These are phyloP conservation scores for Eleutherodactylus coqui DNA, from an alignment of 2,797 vertebrate genomes.

Conservation along the genomic window DNA sequence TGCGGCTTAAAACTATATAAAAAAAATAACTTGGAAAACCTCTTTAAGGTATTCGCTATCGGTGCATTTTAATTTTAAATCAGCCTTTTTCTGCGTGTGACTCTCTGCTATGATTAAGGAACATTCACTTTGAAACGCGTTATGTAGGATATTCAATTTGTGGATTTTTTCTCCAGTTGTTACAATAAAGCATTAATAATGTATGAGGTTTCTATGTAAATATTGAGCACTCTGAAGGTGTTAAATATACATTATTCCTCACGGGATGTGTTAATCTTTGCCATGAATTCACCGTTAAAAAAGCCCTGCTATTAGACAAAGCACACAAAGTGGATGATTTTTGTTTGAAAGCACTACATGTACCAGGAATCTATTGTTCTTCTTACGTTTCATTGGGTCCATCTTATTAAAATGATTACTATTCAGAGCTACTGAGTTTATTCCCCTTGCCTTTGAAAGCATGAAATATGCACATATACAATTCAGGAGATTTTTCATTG, in stretches of 20 bases:
- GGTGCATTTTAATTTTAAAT: no score
- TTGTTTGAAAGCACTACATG: neutral
- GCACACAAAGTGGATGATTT: neutral
- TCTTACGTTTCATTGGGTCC: neutral
- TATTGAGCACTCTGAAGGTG: neutral
- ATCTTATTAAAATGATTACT: constrained; percentile 15
- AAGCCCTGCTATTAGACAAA: neutral
- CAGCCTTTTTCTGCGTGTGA: no score
- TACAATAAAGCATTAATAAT: no score
- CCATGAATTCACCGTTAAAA: neutral
- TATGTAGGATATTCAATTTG: no score
- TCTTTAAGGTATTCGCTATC: no score
- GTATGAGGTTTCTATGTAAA: no score
- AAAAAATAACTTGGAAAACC: no score
- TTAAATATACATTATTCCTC: neutral
- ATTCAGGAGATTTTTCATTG: constrained; percentile 43
- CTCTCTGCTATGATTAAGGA: no score
- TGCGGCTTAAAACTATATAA: no score
- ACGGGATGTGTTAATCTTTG: neutral
- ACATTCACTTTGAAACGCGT: no score
- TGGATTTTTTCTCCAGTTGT: no score
- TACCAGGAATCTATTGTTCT: neutral
- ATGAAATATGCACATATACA: constrained; percentile 5
- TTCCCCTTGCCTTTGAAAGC: constrained; percentile 4
- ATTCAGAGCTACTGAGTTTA: constrained; percentile 17